These are phyloP conservation scores for Merluccius polli DNA, from an alignment of 2,797 vertebrate species.

Conservation along the genomic window DNA sequence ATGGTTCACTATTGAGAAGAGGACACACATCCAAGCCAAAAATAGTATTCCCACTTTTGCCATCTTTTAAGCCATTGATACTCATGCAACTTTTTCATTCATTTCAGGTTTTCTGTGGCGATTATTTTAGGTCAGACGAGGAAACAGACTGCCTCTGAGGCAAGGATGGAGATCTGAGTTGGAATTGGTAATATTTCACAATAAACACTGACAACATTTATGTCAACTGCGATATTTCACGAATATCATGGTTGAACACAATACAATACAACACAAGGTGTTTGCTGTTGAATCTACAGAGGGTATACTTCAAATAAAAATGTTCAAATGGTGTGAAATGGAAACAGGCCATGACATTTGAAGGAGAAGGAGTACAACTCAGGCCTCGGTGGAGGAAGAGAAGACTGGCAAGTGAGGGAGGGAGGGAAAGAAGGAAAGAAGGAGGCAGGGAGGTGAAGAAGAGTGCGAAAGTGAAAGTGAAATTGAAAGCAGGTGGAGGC, in stretches of 20 bases:
- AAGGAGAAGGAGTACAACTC: background rate
- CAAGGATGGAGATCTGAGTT: background rate
- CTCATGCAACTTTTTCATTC: background rate
- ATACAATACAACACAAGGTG: no score
- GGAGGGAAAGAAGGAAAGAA: conserved; percentile 24
- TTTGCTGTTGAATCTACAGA: no score
- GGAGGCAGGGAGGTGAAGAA: conserved; percentile 18
- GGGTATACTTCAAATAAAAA: no score
- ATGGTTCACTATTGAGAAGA: background rate
- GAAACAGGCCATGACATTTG: background rate
- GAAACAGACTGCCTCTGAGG: background rate
- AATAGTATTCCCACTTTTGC: background rate
- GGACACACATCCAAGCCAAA: background rate
- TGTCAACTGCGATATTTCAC: background rate
- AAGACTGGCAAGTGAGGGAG: conserved; percentile 1
- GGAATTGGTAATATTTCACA: background rate
- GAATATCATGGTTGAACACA: no score
- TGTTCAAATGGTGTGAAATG: no score
- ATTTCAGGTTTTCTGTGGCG: background rate
- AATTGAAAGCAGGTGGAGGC: conserved; percentile 25
- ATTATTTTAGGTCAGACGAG: background rate
- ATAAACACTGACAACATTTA: background rate
- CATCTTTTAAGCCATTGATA: background rate
- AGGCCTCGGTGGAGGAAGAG: background rate
- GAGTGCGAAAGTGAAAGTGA: conserved; percentile 19